Base-by-base conservation (phyloP, 2,797 vertebrate species). In the Danio albolineatus region DNA sequence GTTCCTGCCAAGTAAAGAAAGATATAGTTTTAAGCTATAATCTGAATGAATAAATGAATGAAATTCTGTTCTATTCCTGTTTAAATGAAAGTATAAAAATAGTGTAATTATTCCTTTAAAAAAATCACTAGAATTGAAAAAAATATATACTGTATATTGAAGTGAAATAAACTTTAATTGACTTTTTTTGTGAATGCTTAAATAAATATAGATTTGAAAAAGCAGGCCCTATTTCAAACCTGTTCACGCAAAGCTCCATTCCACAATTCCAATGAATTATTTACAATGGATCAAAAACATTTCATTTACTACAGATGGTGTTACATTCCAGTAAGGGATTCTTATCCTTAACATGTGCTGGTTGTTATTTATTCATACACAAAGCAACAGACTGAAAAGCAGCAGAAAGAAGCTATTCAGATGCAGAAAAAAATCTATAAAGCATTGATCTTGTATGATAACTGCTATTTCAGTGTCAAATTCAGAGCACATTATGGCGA, bases 381-480 rank as follows among this genome's bases (percentile, higher is more conserved):
- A 49, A 70, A 72, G 48, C 53, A 44, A 43, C 10, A 53, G 48
- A 65, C 48, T 12, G 2, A 64, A 28, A n/a, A 41, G 4, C 9
- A 43, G 14, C 49, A 54, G 49, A 65, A 62, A 54, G 39, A 65
- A 62, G 2, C 57, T 38, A 4, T 38, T 48, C 14, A 48, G 17
- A 73, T 36, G 8, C 48, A 16, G 16, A 48, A 14, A 48, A 65
- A 66, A 66, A 76, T 46, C 62, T 46, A 57, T 76, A 57, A 43
- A 69, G 16, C 43, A 78, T 39, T 41, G 76, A 78, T 69, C 54
- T 9, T 39, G 13, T 51, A 78, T 69, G 65, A 78, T 5, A 78
- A 59, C 54, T 49, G 39, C 61, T 43, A n/a, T 57, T 62, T 54
- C 17, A 36, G 2, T 5, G 10, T 41, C 41, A 13, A 65, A 65